phyloP scores from a whole-genome alignment of 2,113 vertebrate genomes.

The Aleadryas rufinucha region DNA sequence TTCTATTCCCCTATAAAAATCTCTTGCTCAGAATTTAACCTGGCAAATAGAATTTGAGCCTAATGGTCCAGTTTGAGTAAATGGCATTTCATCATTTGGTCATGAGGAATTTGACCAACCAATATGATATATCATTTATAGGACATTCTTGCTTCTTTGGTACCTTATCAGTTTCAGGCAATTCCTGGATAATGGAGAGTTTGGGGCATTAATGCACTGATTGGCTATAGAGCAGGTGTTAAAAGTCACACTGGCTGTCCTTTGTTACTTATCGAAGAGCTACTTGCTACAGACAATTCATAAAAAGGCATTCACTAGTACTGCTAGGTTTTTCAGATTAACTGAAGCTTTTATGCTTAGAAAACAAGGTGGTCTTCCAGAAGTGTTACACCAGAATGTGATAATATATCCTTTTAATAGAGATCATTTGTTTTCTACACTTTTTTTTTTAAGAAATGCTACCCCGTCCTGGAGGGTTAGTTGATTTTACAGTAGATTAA shows the following conservation, averaged over 20 bases:
- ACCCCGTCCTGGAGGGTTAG: not conserved
- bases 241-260: not conserved
- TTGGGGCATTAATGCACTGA: not conserved
- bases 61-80: not conserved
- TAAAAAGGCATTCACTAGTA: not conserved
- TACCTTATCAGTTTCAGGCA: not conserved
- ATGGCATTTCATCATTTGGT: not conserved
- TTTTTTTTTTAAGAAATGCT: not conserved
- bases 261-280: not conserved
- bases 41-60: not conserved
- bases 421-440: not conserved
- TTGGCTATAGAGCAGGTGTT: not conserved
- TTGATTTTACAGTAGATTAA: conserved; percentile 53
- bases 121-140: not conserved
- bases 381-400: not conserved
- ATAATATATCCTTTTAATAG: not conserved
- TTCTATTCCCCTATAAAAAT: not conserved
- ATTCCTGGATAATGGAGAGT: not conserved
- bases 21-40: not conserved
- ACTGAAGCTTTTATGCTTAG: not conserved
- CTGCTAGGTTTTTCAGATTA: not conserved
- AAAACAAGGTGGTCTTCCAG: not conserved
- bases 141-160: not conserved
- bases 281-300: not conserved
- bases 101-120: not conserved